These are phyloP conservation scores for Numida meleagris DNA, from an alignment of 2,113 vertebrate species.

Conservation along the genomic window DNA sequence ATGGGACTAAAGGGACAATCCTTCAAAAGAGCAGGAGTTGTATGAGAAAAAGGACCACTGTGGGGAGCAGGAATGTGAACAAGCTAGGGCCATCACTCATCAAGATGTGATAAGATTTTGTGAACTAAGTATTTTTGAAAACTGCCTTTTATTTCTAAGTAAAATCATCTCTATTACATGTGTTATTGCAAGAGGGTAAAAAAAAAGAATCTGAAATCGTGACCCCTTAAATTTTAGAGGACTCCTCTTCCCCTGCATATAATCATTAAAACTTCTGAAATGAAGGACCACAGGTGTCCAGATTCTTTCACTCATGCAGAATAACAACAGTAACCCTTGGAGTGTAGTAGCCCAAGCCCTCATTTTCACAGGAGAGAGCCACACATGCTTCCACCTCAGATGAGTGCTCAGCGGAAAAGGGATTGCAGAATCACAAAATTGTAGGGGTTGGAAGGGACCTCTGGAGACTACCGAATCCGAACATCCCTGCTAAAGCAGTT, in stretches of 20 bases:
- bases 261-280: background rate
- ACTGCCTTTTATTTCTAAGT: background rate
- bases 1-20: background rate
- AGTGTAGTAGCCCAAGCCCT: background rate
- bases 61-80: background rate
- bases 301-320: background rate
- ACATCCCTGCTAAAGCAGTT: too few species aligned
- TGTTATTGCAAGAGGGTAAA: accelerated
- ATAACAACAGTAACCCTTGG: background rate
- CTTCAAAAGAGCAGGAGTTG: background rate
- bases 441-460: too few species aligned
- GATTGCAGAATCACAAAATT: too few species aligned
- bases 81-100: background rate
- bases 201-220: background rate
- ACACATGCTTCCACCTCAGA: background rate
- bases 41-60: background rate
- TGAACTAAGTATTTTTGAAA: background rate
- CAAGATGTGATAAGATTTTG: background rate
- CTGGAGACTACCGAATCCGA: too few species aligned
- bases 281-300: background rate
- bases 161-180: background rate
- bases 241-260: background rate
- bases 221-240: background rate
- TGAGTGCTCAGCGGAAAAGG: accelerated
- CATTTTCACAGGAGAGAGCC: background rate